These are phyloP conservation scores for Thalassoma bifasciatum DNA, from an alignment of 2,113 vertebrate genomes.

Conservation along the genomic window DNA sequence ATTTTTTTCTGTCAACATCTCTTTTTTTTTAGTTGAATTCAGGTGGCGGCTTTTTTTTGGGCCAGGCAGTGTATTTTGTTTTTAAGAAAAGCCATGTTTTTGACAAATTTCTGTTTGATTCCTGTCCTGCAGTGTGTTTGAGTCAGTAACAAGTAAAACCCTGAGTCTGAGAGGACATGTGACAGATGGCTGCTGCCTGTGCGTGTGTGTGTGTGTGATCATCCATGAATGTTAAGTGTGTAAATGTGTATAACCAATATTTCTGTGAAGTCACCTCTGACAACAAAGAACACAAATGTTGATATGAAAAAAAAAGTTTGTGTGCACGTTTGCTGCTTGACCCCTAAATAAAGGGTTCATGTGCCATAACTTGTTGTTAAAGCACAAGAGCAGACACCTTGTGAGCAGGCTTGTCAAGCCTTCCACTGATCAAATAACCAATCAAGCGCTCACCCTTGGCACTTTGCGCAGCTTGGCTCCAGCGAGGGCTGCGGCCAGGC, in stretches of 20 bases:
- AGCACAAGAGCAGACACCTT: background rate
- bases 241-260: background rate
- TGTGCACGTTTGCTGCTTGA: background rate
- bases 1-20: no score
- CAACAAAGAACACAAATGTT: background rate
- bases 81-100: no score
- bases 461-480: constrained; percentile 97
- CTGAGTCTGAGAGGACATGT: constrained; percentile 13
- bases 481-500: constrained; percentile 93
- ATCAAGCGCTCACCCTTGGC: constrained; percentile 86
- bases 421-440: constrained; percentile 1
- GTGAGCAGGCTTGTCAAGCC: background rate
- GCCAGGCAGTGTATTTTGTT: background rate
- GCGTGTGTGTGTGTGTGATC: constrained; percentile 7
- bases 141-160: background rate
- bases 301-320: background rate
- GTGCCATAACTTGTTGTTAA: background rate
- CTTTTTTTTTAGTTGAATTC: no score
- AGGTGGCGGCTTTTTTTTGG: no score
- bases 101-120: no score
- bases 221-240: constrained; percentile 12
- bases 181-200: constrained; percentile 38
- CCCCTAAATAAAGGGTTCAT: background rate
- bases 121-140: background rate
- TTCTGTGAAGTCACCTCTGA: background rate